Evolutionary conservation across 53 echinoderm and acorn worm genomes (phyloP).

Genomic region (Paracentrotus lividus): DNA sequence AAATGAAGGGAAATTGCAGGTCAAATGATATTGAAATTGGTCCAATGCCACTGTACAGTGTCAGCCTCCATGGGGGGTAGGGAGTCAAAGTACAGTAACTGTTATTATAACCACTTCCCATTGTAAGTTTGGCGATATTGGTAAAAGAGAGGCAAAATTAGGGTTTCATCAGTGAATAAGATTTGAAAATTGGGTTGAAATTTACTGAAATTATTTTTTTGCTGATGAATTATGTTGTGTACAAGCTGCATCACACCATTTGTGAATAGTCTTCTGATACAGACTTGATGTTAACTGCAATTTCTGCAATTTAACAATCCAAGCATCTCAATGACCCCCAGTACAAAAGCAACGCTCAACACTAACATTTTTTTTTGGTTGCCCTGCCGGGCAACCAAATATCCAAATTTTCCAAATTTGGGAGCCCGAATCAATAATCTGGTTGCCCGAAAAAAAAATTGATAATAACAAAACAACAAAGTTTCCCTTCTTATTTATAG

Average conservation of each 20-base stretch:
- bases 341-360: no score
- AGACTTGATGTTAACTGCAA: no score
- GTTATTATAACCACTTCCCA: constrained; percentile 44
- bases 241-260: neutral
- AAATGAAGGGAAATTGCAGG: neutral
- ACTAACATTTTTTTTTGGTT: no score
- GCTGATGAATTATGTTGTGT: neutral
- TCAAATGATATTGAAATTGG: neutral
- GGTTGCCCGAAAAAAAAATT: no score
- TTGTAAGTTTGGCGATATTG: neutral
- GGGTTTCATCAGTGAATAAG: neutral
- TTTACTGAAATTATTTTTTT: no score
- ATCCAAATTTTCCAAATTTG: no score
- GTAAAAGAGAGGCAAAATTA: neutral
- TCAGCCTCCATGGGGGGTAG: neutral
- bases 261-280: neutral
- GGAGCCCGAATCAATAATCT: no score
- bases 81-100: constrained; percentile 30
- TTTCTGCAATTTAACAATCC: no score
- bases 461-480: no score
- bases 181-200: neutral
- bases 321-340: no score
- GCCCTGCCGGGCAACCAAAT: no score
- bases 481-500: no score
- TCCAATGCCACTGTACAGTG: neutral